phyloP scores from a whole-genome alignment of 2,888 invertebrate genomes.

The Pecten maximus region DNA sequence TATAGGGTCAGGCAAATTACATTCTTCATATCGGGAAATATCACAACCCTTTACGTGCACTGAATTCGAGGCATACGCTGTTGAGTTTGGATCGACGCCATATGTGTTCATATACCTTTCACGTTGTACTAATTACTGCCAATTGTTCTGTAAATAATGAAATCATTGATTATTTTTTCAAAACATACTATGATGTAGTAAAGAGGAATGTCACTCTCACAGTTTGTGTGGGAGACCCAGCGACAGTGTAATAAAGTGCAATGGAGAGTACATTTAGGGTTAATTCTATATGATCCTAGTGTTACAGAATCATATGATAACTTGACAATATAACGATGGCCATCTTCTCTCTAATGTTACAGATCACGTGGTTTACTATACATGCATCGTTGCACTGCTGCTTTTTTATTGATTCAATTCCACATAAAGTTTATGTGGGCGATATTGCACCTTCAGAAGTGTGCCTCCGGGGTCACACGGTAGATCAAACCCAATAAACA shows the following conservation, averaged over 20 bases:
- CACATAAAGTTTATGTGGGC: neutral
- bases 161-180: neutral
- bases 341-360: neutral
- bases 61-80: no score
- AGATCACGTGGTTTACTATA: neutral
- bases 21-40: no score
- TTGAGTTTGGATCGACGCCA: no score
- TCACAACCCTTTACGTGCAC: no score
- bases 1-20: no score
- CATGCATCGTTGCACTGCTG: neutral
- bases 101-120: no score
- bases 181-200: neutral
- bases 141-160: no score
- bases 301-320: no score
- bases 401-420: neutral
- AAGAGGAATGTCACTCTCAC: neutral
- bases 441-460: neutral
- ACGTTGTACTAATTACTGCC: no score
- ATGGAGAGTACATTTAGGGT: neutral
- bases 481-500: no score
- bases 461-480: neutral
- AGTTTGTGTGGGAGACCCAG: neutral
- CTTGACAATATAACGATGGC: no score
- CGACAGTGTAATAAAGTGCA: neutral
- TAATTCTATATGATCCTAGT: no score